Conservation (phyloP, 2,888 invertebrate species). For the Leptopilina syphax region DNA sequence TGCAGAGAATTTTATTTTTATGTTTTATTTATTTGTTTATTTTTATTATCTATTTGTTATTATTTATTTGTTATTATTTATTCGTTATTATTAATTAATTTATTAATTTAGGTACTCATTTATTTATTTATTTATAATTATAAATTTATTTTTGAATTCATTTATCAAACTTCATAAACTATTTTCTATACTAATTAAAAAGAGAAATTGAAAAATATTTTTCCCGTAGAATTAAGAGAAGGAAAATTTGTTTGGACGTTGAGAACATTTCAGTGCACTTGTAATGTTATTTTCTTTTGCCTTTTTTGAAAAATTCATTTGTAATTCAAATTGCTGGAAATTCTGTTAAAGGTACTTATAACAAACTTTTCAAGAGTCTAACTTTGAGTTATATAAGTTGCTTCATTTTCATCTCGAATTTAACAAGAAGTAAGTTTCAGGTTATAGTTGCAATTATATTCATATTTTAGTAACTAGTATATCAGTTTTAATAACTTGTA, state of each 20-base stretch:
- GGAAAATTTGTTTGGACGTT: background rate
- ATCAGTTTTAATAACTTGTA: background rate
- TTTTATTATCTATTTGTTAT: no score
- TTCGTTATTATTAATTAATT: no score
- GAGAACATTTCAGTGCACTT: background rate
- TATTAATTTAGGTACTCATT: no score
- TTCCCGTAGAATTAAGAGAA: no score
- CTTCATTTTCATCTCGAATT: conserved; percentile 11
- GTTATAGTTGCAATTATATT: background rate
- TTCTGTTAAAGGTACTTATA: background rate
- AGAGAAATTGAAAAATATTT: no score
- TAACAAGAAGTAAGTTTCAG: conserved; percentile 1
- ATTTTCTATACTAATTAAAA: no score
- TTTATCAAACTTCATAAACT: no score
- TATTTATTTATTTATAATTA: no score
- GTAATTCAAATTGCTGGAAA: background rate
- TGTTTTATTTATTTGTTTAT: no score
- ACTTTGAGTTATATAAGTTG: conserved; percentile 11
- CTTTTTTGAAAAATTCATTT: background rate
- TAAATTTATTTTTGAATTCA: no score
- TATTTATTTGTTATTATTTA: no score
- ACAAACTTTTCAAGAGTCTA: conserved; percentile 5
- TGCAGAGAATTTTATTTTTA: no score
- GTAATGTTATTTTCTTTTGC: background rate
- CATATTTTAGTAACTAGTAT: background rate